phyloP scores from a whole-genome alignment of 2,113 vertebrate genomes.

The Salvelinus alpinus region DNA sequence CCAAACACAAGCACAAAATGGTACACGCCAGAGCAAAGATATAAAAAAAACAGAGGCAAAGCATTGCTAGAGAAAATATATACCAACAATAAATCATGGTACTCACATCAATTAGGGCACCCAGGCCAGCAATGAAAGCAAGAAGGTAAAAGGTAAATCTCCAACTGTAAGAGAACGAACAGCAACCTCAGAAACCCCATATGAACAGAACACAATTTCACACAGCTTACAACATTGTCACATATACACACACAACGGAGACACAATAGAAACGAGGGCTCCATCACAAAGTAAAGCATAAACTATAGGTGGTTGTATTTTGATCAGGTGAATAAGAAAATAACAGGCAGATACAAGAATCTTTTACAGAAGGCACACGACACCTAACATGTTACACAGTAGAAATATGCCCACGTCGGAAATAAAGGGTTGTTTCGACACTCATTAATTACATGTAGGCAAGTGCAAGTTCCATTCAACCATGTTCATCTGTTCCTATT shows the following conservation, averaged over 20 bases:
- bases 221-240: neutral
- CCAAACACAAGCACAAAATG: conserved; percentile 2
- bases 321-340: neutral
- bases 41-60: conserved; percentile 5
- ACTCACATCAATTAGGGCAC: conserved; percentile 89
- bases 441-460: neutral
- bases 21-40: neutral
- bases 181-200: conserved; percentile 38
- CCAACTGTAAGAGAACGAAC: conserved; percentile 86
- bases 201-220: neutral
- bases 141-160: conserved; percentile 97
- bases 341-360: neutral
- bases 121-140: conserved; percentile 94
- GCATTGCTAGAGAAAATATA: neutral
- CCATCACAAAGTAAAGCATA: neutral
- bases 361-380: neutral
- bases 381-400: neutral
- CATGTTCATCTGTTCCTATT: neutral
- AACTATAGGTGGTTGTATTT: neutral
- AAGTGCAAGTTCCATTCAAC: neutral
- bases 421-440: neutral
- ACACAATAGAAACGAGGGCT: neutral
- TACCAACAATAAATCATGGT: neutral
- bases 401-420: neutral
- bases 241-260: conserved; percentile 4